A percentile compares a stretch with the other conserved stretches of the same genome.
Conservation (phyloP, 2,888 invertebrate species). For the Mystacides longicornis region DNA sequence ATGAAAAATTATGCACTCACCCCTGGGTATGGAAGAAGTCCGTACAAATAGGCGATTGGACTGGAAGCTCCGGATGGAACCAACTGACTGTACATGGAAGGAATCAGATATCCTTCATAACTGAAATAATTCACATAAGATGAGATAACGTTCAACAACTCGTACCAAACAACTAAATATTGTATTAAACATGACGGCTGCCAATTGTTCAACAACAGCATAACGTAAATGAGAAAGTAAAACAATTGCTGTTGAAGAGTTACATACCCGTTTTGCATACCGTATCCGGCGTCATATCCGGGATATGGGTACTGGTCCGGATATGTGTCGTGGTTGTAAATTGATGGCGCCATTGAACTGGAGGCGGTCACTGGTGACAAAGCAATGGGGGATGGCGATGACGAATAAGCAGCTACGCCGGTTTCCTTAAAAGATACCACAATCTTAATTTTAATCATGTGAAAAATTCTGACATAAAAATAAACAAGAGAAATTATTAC, state of each 20-base stretch:
- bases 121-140: too few species aligned
- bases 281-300: conserved; percentile 23
- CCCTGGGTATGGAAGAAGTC: conserved; percentile 18
- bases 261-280: conserved; percentile 22
- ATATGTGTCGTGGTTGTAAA: conserved; percentile 14
- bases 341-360: not conserved
- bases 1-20: conserved; percentile 9
- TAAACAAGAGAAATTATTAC: too few species aligned
- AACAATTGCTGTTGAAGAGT: too few species aligned
- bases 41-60: conserved; percentile 17
- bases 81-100: conserved; percentile 16
- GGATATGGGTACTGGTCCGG: conserved; percentile 16
- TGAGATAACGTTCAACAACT: too few species aligned
- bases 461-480: not conserved
- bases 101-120: conserved; percentile 24
- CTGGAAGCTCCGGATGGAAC: conserved; percentile 11
- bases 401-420: conserved; percentile 6
- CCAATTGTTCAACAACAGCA: too few species aligned
- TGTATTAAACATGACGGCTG: too few species aligned
- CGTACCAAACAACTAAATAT: too few species aligned
- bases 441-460: not conserved
- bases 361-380: conserved; percentile 1
- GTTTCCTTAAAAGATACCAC: conserved; percentile 9
- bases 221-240: too few species aligned
- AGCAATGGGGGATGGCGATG: conserved; percentile 8